Evolutionary conservation across 2,888 invertebrate genomes (phyloP).

Genomic region (Meghimatium bilineatum): DNA sequence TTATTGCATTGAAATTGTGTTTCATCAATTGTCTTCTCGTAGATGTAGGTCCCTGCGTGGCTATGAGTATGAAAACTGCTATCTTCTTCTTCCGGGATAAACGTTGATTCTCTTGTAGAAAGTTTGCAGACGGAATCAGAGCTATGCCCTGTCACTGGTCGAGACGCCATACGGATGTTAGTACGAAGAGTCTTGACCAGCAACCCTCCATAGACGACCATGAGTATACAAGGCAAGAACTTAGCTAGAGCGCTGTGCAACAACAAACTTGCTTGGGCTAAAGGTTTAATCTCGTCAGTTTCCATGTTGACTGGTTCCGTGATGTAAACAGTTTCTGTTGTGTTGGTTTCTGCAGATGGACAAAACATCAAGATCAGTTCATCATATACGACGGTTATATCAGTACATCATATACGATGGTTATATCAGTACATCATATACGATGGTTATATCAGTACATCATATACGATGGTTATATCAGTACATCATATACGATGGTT

Average conservation of each 20-base stretch:
- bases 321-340: constrained; percentile 53
- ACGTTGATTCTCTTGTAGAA: neutral
- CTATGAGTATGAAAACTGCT: neutral
- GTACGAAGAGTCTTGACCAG: constrained; percentile 67
- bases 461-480: too few relatives aligned
- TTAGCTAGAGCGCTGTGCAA: constrained; percentile 94
- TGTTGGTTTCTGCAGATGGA: constrained; percentile 31
- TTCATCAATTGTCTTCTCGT: neutral
- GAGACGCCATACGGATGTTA: constrained; percentile 55
- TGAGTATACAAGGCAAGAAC: constrained; percentile 90
- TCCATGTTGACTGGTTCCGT: constrained; percentile 61
- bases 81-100: neutral
- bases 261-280: constrained; percentile 84
- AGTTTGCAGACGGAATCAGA: neutral
- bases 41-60: neutral
- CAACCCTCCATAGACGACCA: constrained; percentile 83
- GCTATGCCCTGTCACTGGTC: neutral
- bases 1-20: neutral
- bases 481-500: too few relatives aligned
- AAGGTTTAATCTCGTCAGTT: constrained; percentile 56
- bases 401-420: too few relatives aligned
- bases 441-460: too few relatives aligned
- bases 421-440: too few relatives aligned
- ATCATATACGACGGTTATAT: neutral
- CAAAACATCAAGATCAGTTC: neutral